These are phyloP conservation scores for Miniopterus natalensis DNA, from an alignment of 2,113 vertebrate genomes.

Conservation along the genomic window DNA sequence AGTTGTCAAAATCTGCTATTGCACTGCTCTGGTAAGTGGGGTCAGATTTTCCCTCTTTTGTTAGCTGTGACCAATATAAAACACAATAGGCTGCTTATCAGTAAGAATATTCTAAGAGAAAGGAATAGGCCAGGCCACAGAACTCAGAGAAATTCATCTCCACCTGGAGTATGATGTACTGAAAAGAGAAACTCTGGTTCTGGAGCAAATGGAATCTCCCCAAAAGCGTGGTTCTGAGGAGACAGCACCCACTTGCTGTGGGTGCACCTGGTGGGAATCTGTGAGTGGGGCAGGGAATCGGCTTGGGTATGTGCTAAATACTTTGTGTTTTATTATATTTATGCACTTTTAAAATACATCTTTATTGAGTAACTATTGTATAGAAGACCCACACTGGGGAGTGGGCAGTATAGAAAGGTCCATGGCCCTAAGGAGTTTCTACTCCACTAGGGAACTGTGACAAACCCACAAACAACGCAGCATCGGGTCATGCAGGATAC, in stretches of 20 bases:
- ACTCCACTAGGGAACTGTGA: background rate
- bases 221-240: background rate
- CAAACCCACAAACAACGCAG: background rate
- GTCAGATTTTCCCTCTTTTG: background rate
- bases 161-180: background rate
- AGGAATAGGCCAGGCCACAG: background rate
- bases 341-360: background rate
- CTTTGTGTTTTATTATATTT: background rate
- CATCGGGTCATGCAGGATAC: background rate
- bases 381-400: background rate
- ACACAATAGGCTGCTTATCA: background rate
- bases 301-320: background rate
- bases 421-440: background rate
- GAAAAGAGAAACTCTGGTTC: background rate
- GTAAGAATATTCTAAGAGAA: background rate
- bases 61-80: slow-evolving; percentile 1
- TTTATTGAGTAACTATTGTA: background rate
- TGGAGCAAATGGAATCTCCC: background rate
- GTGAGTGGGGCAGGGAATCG: background rate
- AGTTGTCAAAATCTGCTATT: background rate
- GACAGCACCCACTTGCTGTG: background rate
- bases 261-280: background rate
- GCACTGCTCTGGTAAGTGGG: background rate
- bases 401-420: background rate
- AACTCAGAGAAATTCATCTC: slow-evolving; percentile 13